phyloP scores from a whole-genome alignment of 2,113 vertebrate genomes.

The Oophaga pumilio region DNA sequence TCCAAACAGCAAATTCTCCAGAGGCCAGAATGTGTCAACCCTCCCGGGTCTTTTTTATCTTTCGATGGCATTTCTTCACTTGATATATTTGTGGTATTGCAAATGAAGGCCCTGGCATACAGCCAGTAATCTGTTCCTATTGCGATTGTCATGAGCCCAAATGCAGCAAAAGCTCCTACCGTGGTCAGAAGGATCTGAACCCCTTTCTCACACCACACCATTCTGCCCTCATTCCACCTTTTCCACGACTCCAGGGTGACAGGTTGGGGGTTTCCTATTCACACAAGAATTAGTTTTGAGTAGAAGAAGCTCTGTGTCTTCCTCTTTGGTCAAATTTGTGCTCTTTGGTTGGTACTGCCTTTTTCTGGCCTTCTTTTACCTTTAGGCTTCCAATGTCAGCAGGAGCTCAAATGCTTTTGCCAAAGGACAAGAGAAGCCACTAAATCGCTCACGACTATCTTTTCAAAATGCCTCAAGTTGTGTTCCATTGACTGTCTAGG shows the following conservation, averaged over 20 bases:
- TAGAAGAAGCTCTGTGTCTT: constrained; percentile 42
- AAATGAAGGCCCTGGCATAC: constrained; percentile 88
- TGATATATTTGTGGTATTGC: constrained; percentile 86
- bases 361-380: constrained; percentile 14
- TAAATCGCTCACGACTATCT: constrained; percentile 47
- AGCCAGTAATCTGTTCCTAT: constrained; percentile 96
- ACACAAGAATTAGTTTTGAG: constrained; percentile 29
- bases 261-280: constrained; percentile 36
- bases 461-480: constrained; percentile 47
- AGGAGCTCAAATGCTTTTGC: constrained; percentile 52
- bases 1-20: constrained; percentile 94
- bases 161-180: constrained; percentile 90
- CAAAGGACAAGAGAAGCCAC: constrained; percentile 49
- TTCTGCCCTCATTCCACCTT: constrained; percentile 73
- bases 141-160: constrained; percentile 93
- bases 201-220: constrained; percentile 93
- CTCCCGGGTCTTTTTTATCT: constrained; percentile 88
- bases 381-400: constrained; percentile 32
- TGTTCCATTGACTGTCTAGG: constrained; percentile 53
- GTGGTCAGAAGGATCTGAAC: constrained; percentile 90
- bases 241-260: constrained; percentile 73
- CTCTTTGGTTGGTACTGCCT: constrained; percentile 45
- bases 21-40: constrained; percentile 89
- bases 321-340: constrained; percentile 34
- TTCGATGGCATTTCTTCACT: constrained; percentile 81